Base-by-base conservation (phyloP, 2,888 invertebrate genomes). In the Drosophila lacicola region DNA sequence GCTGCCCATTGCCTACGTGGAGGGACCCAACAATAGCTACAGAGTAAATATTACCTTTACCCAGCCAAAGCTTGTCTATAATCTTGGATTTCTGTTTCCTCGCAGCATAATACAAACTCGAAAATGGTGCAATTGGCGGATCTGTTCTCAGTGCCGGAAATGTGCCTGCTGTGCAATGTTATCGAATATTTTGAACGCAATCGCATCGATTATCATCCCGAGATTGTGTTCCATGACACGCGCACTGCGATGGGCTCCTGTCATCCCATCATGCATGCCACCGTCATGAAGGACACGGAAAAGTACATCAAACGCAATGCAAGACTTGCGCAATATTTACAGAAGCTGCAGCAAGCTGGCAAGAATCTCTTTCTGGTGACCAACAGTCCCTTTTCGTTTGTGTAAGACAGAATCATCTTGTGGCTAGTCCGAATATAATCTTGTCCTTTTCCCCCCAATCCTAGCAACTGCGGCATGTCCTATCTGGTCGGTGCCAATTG, bases 91-190 rank as follows among this genome's bases (percentile, higher is more conserved):
- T 39, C 29, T 54, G 11, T 14, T 37, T 33, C 37, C 5, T 13
- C 37, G 3, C 54, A 91, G 90, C 90, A 88, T 55, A 90, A 91
- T 78, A 75, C 83, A 13, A 90, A 91, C 71, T 83, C 95, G 2
- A 95, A 95, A 92, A 98, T 99, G 98, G 96, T 98, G 17, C 99
- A 99, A 91, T 93, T 99, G 82, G 98, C 98, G 5, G 99, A 99
- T 93, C 93, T 99, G 58, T 99, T 99, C 93, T 98, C 98, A 8
- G 96, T 99, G 46, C 99, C 99, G 33, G 98, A 99, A 94, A 98
- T 98, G 96, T 96, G 97, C 76, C 93, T 99, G 44, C 93, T 99
- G 3, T 97, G 98, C 85, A 98, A 98, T 93, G 97, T 99, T 3
- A 97, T 98, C 0, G 98, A 99, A 93, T 98, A 96, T 93, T 98